Percentiles rank a stretch among this genome's conserved stretches.
Evolutionary conservation across 2,797 vertebrate genomes (phyloP).

Genomic region (Muscicapa comitata): DNA sequence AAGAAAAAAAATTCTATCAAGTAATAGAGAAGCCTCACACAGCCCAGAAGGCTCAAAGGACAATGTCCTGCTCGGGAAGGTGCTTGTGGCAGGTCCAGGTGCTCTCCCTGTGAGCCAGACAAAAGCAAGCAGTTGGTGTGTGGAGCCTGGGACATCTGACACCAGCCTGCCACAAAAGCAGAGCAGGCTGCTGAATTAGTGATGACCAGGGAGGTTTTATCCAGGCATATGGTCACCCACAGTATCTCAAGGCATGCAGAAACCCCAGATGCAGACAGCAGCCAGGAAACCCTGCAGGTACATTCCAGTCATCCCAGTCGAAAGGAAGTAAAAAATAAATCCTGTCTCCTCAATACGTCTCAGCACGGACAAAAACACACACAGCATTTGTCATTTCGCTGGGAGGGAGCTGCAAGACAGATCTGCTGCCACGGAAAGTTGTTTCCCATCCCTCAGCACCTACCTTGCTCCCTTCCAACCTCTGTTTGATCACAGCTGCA

Average conservation of each 20-base stretch:
- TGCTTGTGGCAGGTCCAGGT: background rate
- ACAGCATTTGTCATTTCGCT: background rate
- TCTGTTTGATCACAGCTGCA: background rate
- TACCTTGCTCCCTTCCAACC: background rate
- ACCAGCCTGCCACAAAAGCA: background rate
- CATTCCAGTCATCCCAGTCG: background rate
- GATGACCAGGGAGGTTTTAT: background rate
- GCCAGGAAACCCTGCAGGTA: background rate
- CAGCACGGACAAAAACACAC: fast-evolving
- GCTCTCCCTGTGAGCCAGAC: background rate
- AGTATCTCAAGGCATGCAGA: background rate
- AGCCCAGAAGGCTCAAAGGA: background rate
- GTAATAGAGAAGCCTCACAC: background rate
- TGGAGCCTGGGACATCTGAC: background rate
- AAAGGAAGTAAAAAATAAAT: background rate
- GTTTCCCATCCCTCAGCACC: background rate
- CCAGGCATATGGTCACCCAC: background rate
- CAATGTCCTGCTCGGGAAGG: background rate
- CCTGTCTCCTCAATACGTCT: background rate
- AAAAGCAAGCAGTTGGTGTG: slow-evolving; percentile 19
- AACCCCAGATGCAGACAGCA: background rate
- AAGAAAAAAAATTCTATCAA: background rate
- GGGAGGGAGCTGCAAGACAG: background rate
- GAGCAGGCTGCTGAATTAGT: slow-evolving; percentile 30
- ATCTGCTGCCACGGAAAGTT: background rate